Percentiles rank a stretch among this genome's conserved stretches.
phyloP scores from a whole-genome alignment of 2,888 invertebrate genomes.

The Papilio protenor region DNA sequence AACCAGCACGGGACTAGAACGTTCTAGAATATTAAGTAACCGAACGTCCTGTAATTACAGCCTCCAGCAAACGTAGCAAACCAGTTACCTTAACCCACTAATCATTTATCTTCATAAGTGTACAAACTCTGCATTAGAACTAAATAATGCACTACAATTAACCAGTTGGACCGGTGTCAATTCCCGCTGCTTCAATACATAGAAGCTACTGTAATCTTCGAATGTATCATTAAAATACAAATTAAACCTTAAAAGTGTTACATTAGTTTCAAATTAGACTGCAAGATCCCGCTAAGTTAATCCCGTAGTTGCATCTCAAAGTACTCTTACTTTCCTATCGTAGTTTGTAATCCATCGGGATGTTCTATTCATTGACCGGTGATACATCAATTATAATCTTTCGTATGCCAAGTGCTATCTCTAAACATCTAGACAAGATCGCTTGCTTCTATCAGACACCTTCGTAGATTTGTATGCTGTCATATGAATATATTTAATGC shows the following conservation, averaged over 20 bases:
- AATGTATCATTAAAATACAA: slow-evolving; percentile 38
- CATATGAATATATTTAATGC: not conserved
- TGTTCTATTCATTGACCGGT: slow-evolving; percentile 48
- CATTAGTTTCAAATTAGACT: slow-evolving; percentile 29
- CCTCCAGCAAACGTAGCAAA: slow-evolving; percentile 52
- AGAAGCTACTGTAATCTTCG: slow-evolving; percentile 50
- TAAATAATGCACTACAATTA: slow-evolving; percentile 66
- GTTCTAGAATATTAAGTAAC: slow-evolving; percentile 42
- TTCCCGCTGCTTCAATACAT: slow-evolving; percentile 55
- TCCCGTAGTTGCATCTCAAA: slow-evolving; percentile 39
- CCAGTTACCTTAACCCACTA: slow-evolving; percentile 61
- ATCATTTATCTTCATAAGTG: slow-evolving; percentile 65
- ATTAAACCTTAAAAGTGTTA: slow-evolving; percentile 36
- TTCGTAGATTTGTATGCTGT: not conserved
- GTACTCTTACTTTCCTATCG: slow-evolving; percentile 44
- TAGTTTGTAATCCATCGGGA: slow-evolving; percentile 48
- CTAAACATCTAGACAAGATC: slow-evolving; percentile 53
- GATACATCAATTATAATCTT: slow-evolving; percentile 56
- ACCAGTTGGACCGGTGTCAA: slow-evolving; percentile 61
- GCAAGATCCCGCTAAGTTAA: slow-evolving; percentile 29
- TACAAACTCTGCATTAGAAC: slow-evolving; percentile 53
- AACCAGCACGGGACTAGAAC: slow-evolving; percentile 23
- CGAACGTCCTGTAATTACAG: slow-evolving; percentile 42
- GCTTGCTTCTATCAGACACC: slow-evolving; percentile 49
- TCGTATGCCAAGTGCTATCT: slow-evolving; percentile 51